These are phyloP conservation scores for Acrossocheilus fasciatus DNA, from an alignment of 2,797 vertebrate species.

Conservation along the genomic window DNA sequence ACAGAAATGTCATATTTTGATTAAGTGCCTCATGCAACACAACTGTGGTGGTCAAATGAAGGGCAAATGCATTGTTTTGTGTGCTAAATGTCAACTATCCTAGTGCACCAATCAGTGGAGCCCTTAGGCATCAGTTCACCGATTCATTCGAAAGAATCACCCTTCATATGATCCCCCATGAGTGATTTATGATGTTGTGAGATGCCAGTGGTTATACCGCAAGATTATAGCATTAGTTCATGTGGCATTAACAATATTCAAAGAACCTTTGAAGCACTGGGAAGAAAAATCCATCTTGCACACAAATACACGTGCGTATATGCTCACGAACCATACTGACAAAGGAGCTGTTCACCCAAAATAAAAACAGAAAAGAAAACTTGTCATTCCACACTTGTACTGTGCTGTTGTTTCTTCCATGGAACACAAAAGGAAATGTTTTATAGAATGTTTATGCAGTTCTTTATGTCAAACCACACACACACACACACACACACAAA, in stretches of 20 bases:
- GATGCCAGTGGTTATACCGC: not conserved
- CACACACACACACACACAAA: too few species aligned
- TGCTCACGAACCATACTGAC: not conserved
- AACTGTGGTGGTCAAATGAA: constrained; percentile 13
- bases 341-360: not conserved
- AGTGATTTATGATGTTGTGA: constrained; percentile 19
- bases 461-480: not conserved
- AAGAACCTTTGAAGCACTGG: constrained; percentile 2
- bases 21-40: constrained; percentile 34
- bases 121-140: not conserved
- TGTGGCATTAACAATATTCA: not conserved
- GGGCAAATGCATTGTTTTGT: constrained; percentile 23
- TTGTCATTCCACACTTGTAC: not conserved
- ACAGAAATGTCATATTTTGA: constrained; percentile 27
- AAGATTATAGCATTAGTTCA: not conserved
- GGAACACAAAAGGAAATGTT: not conserved
- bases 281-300: not conserved
- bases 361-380: not conserved
- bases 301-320: not conserved
- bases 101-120: not conserved
- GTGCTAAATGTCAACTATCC: constrained; percentile 2
- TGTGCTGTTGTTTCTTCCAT: not conserved
- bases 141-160: not conserved
- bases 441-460: not conserved
- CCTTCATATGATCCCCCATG: not conserved